A percentile compares a stretch with the other conserved stretches of the same genome.
phyloP scores from a whole-genome alignment of 2,888 invertebrate species.

The Drosophila kanekoi region DNA sequence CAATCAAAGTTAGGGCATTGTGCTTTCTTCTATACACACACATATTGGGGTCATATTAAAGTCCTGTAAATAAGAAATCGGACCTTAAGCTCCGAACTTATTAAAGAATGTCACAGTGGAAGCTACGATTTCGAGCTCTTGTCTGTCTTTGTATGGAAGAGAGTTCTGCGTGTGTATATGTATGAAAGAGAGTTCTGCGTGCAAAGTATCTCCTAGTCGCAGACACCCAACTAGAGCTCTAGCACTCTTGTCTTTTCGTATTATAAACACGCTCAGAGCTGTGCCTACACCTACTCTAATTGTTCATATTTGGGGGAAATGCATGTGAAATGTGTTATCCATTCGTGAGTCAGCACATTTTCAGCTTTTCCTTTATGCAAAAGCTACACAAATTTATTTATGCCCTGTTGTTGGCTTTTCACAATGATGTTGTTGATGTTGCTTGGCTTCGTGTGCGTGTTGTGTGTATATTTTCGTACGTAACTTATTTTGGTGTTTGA shows the following conservation, averaged over 20 bases:
- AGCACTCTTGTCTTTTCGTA: slow-evolving; percentile 2
- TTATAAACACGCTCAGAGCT: slow-evolving; percentile 8
- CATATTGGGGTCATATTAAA: no score
- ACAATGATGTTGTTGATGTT: slow-evolving; percentile 16
- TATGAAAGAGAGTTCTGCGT: no score
- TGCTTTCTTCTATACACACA: no score
- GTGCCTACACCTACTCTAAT: slow-evolving; percentile 1
- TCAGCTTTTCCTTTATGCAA: slow-evolving; percentile 50
- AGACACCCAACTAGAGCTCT: no score
- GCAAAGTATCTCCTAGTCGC: no score
- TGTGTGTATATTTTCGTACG: not conserved
- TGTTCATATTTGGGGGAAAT: slow-evolving; percentile 10
- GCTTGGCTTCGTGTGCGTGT: slow-evolving; percentile 34
- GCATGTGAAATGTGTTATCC: slow-evolving; percentile 37
- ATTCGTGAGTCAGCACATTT: slow-evolving; percentile 52
- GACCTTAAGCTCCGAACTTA: no score
- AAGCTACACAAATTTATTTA: slow-evolving; percentile 37
- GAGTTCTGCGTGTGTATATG: no score
- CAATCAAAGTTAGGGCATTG: no score
- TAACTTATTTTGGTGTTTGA: slow-evolving; percentile 12
- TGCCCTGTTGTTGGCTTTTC: slow-evolving; percentile 31
- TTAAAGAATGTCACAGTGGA: no score
- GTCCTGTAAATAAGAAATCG: no score
- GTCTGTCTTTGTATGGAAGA: no score
- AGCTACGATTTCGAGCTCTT: no score